Evolutionary conservation across 2,113 vertebrate species (phyloP).

Genomic region (Gnathonemus longibarbis): DNA sequence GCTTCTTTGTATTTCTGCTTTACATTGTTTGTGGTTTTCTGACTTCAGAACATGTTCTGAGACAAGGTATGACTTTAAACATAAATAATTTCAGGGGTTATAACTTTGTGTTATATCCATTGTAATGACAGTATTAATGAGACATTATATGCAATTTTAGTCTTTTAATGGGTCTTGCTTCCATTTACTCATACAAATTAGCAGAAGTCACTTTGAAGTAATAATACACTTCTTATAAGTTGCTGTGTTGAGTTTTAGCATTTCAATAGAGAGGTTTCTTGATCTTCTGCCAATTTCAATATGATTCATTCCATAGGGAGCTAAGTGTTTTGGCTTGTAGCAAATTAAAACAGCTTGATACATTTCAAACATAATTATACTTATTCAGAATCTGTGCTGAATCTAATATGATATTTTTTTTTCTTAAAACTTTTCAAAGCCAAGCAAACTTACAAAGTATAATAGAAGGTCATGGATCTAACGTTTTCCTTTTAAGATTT

Average conservation of each 20-base stretch:
- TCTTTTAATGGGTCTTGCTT: not conserved
- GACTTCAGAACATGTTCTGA: not conserved
- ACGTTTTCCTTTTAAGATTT: not conserved
- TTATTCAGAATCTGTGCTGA: not conserved
- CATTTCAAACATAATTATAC: constrained; percentile 1
- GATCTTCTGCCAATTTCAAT: not conserved
- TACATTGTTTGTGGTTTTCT: not conserved
- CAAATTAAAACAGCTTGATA: constrained; percentile 10
- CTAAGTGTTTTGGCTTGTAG: not conserved
- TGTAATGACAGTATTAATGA: not conserved
- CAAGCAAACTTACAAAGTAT: not conserved
- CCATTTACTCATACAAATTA: constrained; percentile 1
- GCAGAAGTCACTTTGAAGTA: not conserved
- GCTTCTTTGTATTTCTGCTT: not conserved
- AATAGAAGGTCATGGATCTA: not conserved
- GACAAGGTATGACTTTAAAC: not conserved
- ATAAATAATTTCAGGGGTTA: not conserved
- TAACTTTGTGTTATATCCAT: not conserved
- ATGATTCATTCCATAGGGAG: not conserved
- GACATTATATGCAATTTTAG: not conserved
- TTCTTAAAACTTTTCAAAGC: not conserved
- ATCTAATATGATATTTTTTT: not conserved
- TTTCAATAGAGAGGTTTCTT: not conserved
- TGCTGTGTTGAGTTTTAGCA: not conserved
- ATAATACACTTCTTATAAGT: not conserved